These are phyloP conservation scores for Drosophila kokeensis DNA, from an alignment of 2,888 invertebrate genomes.

Conservation along the genomic window DNA sequence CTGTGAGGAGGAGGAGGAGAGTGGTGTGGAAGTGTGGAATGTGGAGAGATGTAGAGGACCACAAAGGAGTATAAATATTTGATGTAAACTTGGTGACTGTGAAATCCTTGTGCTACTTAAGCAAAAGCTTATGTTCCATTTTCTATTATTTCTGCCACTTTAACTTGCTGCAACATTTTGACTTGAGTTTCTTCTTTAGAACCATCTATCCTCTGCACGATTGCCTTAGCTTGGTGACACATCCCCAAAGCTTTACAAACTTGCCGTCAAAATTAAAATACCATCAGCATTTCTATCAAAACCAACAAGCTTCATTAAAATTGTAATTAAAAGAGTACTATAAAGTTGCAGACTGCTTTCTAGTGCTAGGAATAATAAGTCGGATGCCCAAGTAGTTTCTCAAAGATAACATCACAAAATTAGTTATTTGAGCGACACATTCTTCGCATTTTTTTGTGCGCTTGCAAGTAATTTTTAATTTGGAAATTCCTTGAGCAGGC, in stretches of 20 bases:
- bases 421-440: neutral
- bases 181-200: neutral
- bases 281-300: neutral
- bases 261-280: neutral
- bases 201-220: neutral
- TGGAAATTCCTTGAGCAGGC: constrained; percentile 24
- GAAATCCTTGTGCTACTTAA: constrained; percentile 9
- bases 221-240: no score
- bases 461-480: constrained; percentile 25
- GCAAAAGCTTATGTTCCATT: neutral
- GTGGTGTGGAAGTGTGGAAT: neutral
- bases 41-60: neutral
- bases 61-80: constrained; percentile 42
- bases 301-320: neutral
- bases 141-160: neutral
- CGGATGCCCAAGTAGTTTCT: neutral
- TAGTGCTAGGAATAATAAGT: neutral
- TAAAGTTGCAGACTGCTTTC: neutral
- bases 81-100: constrained; percentile 16
- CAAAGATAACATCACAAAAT: neutral
- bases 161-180: neutral
- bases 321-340: neutral
- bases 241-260: neutral
- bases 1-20: neutral
- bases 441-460: constrained; percentile 4